phyloP scores from a whole-genome alignment of 2,113 vertebrate species.

The Melospiza melodia region DNA sequence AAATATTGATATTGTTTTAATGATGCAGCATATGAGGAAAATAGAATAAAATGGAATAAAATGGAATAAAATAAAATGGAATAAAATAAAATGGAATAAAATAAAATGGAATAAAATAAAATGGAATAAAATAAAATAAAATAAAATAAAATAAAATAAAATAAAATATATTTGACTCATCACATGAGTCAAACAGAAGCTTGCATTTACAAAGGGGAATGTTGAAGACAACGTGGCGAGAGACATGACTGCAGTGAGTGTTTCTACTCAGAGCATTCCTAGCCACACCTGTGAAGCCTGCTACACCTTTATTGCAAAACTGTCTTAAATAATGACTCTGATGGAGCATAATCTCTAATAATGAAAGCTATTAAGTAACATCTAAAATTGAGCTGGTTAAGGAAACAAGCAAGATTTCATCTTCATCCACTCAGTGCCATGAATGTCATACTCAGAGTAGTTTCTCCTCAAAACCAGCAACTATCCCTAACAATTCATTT shows the following conservation, averaged over 20 bases:
- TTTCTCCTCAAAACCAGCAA: background rate
- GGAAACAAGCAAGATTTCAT: background rate
- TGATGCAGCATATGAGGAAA: background rate
- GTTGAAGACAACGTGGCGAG: background rate
- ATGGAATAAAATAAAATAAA: no score
- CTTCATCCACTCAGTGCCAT: background rate
- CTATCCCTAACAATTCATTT: background rate
- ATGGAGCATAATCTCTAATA: background rate
- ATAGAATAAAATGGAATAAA: no score
- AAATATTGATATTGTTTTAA: background rate
- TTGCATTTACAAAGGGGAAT: background rate
- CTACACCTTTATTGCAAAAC: background rate
- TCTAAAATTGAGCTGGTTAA: background rate
- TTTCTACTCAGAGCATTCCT: background rate
- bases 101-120: no score
- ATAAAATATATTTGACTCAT: no score
- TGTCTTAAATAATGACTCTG: background rate
- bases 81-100: no score
- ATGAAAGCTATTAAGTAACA: background rate
- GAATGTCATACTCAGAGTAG: background rate
- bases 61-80: no score
- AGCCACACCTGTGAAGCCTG: background rate
- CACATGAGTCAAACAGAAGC: background rate
- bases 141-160: no score
- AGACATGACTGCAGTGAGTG: background rate